Evolutionary conservation across 2,888 invertebrate species (phyloP).

Genomic region (Listrodromus nycthemerus): DNA sequence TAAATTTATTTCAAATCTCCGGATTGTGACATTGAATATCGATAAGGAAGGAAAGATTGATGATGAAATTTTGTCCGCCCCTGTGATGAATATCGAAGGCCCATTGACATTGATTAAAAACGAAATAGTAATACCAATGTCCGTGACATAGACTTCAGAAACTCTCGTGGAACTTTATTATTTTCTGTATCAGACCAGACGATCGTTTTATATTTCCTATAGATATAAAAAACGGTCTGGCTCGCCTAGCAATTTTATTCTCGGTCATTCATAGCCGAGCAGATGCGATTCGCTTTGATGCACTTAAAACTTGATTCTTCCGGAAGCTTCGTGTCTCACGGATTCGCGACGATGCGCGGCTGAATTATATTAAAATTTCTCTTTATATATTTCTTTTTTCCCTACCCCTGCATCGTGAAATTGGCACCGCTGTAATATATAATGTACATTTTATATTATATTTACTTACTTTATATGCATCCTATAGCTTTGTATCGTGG

Average conservation of each 20-base stretch:
- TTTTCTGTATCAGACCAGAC: not conserved
- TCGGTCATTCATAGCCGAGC: constrained; percentile 22
- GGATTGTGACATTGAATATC: not conserved
- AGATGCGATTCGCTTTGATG: constrained; percentile 45
- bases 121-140: not conserved
- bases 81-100: not conserved
- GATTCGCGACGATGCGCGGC: constrained; percentile 36
- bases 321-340: constrained; percentile 27
- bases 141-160: not conserved
- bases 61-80: not conserved
- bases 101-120: not conserved
- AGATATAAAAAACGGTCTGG: not conserved
- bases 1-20: not conserved
- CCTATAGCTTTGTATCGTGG: constrained; percentile 10
- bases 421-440: not conserved
- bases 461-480: constrained; percentile 5
- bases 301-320: constrained; percentile 57
- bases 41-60: not conserved
- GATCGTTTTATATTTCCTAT: constrained; percentile 20
- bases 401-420: not conserved
- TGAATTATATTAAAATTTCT: constrained; percentile 54
- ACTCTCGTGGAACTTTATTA: not conserved
- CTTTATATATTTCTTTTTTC: not conserved
- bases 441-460: constrained; percentile 32
- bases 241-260: constrained; percentile 19